A percentile compares a stretch with the other conserved stretches of the same genome.
Conservation (phyloP, 2,888 invertebrate genomes). For the Synanthedon myopaeformis region DNA sequence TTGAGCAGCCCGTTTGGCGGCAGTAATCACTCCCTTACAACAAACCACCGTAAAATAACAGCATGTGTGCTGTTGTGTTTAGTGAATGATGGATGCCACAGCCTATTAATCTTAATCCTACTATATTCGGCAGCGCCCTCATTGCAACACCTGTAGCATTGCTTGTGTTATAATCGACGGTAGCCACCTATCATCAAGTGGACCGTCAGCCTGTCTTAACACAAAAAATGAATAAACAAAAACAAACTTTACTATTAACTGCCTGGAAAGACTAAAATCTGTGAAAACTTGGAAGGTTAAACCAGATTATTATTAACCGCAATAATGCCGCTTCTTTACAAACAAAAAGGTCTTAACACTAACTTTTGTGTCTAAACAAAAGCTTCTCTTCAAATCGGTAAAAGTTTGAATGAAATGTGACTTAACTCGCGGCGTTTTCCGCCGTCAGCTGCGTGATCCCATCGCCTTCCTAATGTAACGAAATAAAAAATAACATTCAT, state of each 20-base stretch:
- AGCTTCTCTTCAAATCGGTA: constrained; percentile 53
- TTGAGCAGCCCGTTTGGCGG: too few species aligned
- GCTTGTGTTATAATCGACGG: too few species aligned
- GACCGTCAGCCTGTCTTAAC: too few species aligned
- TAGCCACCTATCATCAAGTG: too few species aligned
- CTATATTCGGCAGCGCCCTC: too few species aligned
- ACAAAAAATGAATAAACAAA: too few species aligned
- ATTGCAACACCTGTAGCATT: too few species aligned
- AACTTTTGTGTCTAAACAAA: constrained; percentile 52
- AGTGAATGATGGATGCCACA: too few species aligned
- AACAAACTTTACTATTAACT: background rate
- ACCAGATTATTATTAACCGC: constrained; percentile 35
- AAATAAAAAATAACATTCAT: constrained; percentile 56
- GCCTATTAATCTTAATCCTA: too few species aligned
- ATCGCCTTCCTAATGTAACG: constrained; percentile 51
- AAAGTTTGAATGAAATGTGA: constrained; percentile 62
- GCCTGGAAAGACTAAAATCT: constrained; percentile 4
- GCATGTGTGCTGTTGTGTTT: too few species aligned
- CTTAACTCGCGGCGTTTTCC: constrained; percentile 52
- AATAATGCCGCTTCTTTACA: constrained; percentile 37
- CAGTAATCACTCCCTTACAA: too few species aligned
- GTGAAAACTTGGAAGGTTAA: constrained; percentile 13
- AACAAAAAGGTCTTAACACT: constrained; percentile 43
- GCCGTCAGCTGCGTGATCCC: constrained; percentile 63
- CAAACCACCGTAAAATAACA: too few species aligned